Conservation (phyloP, 2,888 invertebrate genomes). For the Phyllotreta striolata region DNA sequence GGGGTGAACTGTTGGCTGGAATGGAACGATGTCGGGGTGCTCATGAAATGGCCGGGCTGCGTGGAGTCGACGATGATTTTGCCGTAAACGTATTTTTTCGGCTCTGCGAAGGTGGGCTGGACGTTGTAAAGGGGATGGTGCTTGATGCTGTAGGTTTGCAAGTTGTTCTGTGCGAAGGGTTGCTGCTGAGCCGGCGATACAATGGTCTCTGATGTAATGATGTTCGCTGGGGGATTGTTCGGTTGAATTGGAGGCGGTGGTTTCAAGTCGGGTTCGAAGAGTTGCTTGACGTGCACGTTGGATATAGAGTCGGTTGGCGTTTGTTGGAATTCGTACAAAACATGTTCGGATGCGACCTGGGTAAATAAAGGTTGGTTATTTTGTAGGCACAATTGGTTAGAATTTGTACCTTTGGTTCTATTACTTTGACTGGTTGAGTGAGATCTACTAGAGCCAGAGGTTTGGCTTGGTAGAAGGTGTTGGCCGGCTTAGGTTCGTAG, state of each 20-base stretch:
- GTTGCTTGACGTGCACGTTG: slow-evolving; percentile 50
- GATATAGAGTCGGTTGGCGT: slow-evolving; percentile 53
- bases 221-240: slow-evolving; percentile 2
- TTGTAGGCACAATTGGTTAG: not conserved
- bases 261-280: slow-evolving; percentile 25
- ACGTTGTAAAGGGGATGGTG: slow-evolving; percentile 43
- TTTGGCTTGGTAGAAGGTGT: slow-evolving; percentile 26
- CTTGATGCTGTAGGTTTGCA: slow-evolving; percentile 31
- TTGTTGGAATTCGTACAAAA: slow-evolving; percentile 55
- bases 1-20: slow-evolving; percentile 30
- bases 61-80: slow-evolving; percentile 47
- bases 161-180: slow-evolving; percentile 42
- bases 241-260: slow-evolving; percentile 15
- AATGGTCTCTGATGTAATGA: slow-evolving; percentile 34
- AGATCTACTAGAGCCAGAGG: slow-evolving; percentile 36
- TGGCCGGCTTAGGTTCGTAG: slow-evolving; percentile 32
- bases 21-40: slow-evolving; percentile 23
- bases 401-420: slow-evolving; percentile 43
- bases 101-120: slow-evolving; percentile 39
- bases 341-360: slow-evolving; percentile 53
- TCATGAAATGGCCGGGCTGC: slow-evolving; percentile 13
- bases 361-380: slow-evolving; percentile 32
- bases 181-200: slow-evolving; percentile 51
- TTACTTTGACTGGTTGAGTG: slow-evolving; percentile 28
- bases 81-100: slow-evolving; percentile 51